Percentiles rank a stretch among this genome's conserved stretches.
Evolutionary conservation across 2,888 invertebrate species (phyloP).

Genomic region (Corbicula japonica): DNA sequence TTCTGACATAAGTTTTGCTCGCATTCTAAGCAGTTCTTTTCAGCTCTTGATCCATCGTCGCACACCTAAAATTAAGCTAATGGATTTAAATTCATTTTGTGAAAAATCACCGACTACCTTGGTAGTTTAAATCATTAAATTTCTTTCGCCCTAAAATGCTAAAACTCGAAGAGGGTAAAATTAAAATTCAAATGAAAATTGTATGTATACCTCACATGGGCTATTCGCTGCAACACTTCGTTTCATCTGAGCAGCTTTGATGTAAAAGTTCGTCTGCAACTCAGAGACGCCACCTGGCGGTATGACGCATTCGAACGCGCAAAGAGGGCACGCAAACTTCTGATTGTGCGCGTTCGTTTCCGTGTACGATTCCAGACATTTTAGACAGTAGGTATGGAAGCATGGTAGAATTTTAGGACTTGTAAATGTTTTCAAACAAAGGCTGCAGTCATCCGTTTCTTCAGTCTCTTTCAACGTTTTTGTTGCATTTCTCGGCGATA

Average conservation of each 20-base stretch:
- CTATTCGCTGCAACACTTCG: constrained; percentile 57
- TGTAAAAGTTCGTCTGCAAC: constrained; percentile 71
- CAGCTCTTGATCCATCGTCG: constrained; percentile 60
- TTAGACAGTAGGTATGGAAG: constrained; percentile 66
- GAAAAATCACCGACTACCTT: neutral
- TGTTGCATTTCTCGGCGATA: constrained; percentile 15
- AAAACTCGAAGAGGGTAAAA: neutral
- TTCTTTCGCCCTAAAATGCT: neutral
- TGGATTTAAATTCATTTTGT: neutral
- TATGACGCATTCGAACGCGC: constrained; percentile 60
- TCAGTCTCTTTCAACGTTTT: constrained; percentile 47
- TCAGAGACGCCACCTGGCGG: constrained; percentile 60
- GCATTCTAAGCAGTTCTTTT: constrained; percentile 68
- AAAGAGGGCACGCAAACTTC: constrained; percentile 67
- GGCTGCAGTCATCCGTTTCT: constrained; percentile 60
- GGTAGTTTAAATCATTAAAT: neutral
- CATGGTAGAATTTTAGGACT: constrained; percentile 69
- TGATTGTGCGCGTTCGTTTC: constrained; percentile 63
- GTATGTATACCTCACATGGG: constrained; percentile 57
- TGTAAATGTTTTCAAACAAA: constrained; percentile 63
- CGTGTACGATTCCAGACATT: constrained; percentile 63
- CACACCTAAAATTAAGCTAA: constrained; percentile 40
- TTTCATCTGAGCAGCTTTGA: constrained; percentile 65
- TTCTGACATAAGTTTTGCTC: constrained; percentile 66
- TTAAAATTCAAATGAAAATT: neutral